phyloP scores from a whole-genome alignment of 2,888 invertebrate genomes.

The Leucoma salicis region DNA sequence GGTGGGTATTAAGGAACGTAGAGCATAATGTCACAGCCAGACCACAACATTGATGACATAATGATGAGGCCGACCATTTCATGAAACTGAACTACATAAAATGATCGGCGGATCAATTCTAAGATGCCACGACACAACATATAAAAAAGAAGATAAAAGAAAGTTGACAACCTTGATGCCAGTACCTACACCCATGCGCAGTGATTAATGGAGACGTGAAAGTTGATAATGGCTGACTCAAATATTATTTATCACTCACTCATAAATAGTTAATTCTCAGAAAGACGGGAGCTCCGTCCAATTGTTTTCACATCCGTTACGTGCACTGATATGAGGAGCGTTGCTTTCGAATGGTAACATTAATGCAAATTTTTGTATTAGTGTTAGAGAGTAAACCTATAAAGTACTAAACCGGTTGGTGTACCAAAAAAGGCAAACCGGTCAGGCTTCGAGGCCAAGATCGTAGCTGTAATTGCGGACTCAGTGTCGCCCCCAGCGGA shows the following conservation, averaged over 20 bases:
- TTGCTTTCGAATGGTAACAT: conserved; percentile 22
- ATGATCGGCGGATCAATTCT: too few species aligned
- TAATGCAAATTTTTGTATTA: conserved; percentile 41
- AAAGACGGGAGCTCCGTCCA: conserved; percentile 28
- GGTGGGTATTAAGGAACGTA: too few species aligned
- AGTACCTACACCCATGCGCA: conserved; percentile 57
- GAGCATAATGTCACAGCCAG: too few species aligned
- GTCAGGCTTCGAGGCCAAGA: conserved; percentile 71
- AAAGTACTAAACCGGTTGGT: conserved; percentile 64
- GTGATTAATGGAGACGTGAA: conserved; percentile 56
- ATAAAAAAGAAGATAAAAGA: conserved; percentile 1
- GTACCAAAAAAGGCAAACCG: conserved; percentile 74
- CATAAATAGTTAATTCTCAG: conserved; percentile 42
- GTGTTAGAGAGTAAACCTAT: conserved; percentile 54
- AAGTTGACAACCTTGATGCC: conserved; percentile 33
- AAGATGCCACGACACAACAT: too few species aligned
- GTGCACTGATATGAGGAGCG: conserved; percentile 26
- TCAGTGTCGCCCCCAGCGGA: conserved; percentile 31
- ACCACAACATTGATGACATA: too few species aligned
- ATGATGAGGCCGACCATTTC: too few species aligned
- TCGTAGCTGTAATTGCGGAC: conserved; percentile 37
- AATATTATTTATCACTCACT: conserved; percentile 47
- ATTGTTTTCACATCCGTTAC: conserved; percentile 33
- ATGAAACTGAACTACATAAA: too few species aligned
- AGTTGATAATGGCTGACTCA: conserved; percentile 47